Base-by-base conservation (phyloP, 2,113 vertebrate genomes). In the Canis aureus region DNA sequence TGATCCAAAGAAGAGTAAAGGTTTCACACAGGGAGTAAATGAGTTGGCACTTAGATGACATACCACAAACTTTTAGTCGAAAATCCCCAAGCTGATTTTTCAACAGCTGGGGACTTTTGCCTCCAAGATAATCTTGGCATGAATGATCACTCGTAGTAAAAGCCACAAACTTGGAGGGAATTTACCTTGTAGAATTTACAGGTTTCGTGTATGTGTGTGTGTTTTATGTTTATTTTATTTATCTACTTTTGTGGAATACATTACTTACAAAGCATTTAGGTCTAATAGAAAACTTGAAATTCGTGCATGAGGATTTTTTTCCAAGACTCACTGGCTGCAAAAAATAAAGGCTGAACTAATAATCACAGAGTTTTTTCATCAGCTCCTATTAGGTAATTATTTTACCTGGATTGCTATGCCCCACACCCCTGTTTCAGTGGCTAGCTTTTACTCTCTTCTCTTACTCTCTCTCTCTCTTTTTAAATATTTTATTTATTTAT, bases 241-340 rank as follows among this genome's bases (percentile, higher is more conserved):
- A 7, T 80, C 60, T 96, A 25, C 10, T 82, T 59, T 66, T 17
- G 10, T 91, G 22, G 59, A 82, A 51, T 38, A 57, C 13, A 69
- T 32, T 55, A 29, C 82, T 83, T 76, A 32, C 51, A 53, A 73
- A 51, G 43, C 27, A 60, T 43, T 59, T 89, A 35, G 57, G 93
- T 93, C 78, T 69, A 93, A 89, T 20, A 88, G 22, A 59, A 95
- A 91, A 27, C 19, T 96, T 91, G 55, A 84, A 94, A 94, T 96
- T 80, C 35, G 69, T 88, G 5, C 76, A 62, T 84, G 69, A 74
- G 22, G 35, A 12, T 82, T 95, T 81, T 81, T 67, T 71, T 11
- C 17, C 11, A 51, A 78, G 55, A n/a, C 8, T 71, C 79, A 22
- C 22, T 74, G 10, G 6, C 35, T 16, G 43, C 62, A n/a, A 20